Conservation (phyloP, 2,113 vertebrate genomes). For the Apodemus speciosus region DNA sequence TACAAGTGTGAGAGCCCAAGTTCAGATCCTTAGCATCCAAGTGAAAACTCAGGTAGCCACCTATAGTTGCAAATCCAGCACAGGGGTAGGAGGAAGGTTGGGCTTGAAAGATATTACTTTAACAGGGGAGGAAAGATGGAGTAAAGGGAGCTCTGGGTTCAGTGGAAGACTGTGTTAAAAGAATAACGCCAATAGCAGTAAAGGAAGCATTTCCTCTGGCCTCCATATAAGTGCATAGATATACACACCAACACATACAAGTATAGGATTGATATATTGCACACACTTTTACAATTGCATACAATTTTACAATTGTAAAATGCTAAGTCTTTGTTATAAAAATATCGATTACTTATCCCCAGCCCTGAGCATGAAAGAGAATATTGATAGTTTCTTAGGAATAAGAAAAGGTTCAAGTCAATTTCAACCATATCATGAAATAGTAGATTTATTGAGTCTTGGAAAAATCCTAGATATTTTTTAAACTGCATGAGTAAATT, state of each 20-base stretch:
- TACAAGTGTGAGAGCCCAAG: not conserved
- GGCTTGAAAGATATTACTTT: not conserved
- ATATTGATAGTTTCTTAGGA: not conserved
- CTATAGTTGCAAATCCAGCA: not conserved
- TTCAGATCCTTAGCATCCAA: not conserved
- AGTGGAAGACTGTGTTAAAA: not conserved
- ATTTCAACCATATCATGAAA: not conserved
- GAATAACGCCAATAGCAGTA: rapidly evolving
- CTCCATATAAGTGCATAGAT: not conserved
- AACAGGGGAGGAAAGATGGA: no score
- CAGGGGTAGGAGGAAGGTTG: no score
- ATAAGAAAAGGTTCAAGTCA: not conserved
- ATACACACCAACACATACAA: not conserved
- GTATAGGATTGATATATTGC: not conserved
- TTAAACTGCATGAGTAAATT: not conserved
- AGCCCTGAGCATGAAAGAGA: not conserved
- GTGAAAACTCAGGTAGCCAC: no score
- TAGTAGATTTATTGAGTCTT: not conserved
- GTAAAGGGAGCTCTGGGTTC: not conserved
- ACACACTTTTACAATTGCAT: no score
- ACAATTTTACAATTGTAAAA: not conserved
- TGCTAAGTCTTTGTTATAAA: not conserved
- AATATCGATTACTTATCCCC: not conserved
- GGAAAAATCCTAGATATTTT: not conserved
- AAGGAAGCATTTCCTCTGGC: not conserved